Evolutionary conservation across 2,113 vertebrate genomes (phyloP).

Genomic region (Malurus elegans): DNA sequence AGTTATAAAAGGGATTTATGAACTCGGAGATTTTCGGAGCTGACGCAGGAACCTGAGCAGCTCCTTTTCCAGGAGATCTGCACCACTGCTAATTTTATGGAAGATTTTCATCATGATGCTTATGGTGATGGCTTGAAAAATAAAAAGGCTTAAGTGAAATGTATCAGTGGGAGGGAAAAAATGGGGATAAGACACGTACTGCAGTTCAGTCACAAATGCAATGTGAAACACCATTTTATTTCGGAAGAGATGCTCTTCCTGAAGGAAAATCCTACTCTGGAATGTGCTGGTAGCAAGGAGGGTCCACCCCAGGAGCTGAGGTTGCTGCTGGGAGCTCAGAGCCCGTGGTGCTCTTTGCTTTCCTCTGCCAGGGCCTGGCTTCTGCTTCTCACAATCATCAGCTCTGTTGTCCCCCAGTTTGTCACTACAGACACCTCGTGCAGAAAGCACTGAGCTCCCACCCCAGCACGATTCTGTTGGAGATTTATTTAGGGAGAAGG

Average conservation of each 20-base stretch:
- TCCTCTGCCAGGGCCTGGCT: background rate
- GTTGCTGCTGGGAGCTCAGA: background rate
- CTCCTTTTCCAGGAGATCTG: slow-evolving; percentile 8
- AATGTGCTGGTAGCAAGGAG: background rate
- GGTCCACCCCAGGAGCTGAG: background rate
- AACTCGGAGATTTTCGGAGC: background rate
- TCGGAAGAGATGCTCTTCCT: background rate
- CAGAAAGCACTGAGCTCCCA: background rate
- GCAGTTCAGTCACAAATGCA: background rate
- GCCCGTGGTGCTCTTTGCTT: background rate
- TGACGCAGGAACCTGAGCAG: background rate
- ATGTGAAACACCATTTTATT: background rate
- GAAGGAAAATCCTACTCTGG: background rate
- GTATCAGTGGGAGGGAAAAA: background rate
- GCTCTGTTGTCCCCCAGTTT: background rate
- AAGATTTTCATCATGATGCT: background rate
- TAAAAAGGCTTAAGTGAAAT: background rate
- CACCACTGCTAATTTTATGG: background rate
- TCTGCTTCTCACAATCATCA: background rate
- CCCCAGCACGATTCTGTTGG: background rate
- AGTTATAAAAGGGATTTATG: slow-evolving; percentile 7
- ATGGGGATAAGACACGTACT: background rate
- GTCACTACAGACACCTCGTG: background rate
- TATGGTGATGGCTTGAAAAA: background rate
- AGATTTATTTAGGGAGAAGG: background rate